A percentile compares a stretch with the other conserved stretches of the same genome.
Conservation (phyloP, 92 coral and sea anemone genomes). For the Scolanthus callimorphus region DNA sequence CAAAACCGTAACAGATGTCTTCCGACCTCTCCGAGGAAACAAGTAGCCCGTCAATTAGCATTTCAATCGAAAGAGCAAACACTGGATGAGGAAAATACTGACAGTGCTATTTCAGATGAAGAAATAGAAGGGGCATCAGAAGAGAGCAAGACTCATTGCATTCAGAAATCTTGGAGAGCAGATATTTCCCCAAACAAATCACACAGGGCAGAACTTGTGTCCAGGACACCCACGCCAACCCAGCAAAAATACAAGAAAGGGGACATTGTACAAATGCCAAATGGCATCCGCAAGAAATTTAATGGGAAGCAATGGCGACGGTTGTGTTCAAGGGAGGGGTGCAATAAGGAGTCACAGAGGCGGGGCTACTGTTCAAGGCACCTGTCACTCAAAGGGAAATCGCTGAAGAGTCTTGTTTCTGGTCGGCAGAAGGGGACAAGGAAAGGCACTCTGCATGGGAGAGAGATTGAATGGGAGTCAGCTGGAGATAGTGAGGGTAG, state of each 20-base stretch:
- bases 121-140: conserved; percentile 63
- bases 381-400: conserved; percentile 86
- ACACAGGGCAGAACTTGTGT: conserved; percentile 44
- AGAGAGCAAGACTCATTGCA: conserved; percentile 16
- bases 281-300: conserved; percentile 93
- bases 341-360: conserved; percentile 95
- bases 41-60: conserved; percentile 63
- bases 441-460: conserved; percentile 61
- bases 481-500: conserved; percentile 98
- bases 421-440: conserved; percentile 87
- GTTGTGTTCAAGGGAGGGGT: conserved; percentile 86
- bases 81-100: conserved; percentile 71
- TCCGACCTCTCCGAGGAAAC: conserved; percentile 13
- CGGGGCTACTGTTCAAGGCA: conserved; percentile 97
- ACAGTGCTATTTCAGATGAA: conserved; percentile 95
- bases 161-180: conserved; percentile 25
- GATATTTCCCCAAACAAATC: conserved; percentile 29
- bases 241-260: conserved; percentile 97
- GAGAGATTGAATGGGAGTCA: conserved; percentile 95
- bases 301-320: conserved; percentile 99
- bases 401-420: conserved; percentile 74
- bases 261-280: conserved; percentile 90
- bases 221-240: conserved; percentile 83
- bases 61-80: conserved; percentile 41
- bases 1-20: conserved; percentile 1